Evolutionary conservation across 2,113 vertebrate genomes (phyloP).

Genomic region (Psephotus haematonotus): DNA sequence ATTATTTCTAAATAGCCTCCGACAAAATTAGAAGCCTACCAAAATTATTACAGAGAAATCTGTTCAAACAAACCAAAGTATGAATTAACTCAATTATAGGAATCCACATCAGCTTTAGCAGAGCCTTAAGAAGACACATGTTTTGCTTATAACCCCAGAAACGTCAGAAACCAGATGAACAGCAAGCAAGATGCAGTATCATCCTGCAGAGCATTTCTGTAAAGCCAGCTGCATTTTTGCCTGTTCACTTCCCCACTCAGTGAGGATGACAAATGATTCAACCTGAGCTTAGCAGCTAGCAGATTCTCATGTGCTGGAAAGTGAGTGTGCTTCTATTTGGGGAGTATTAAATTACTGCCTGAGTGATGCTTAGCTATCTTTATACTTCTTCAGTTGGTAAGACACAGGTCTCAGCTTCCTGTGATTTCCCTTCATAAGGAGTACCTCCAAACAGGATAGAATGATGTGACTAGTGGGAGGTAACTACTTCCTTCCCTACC

Average conservation of each 20-base stretch:
- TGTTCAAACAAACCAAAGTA: neutral
- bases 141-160: neutral
- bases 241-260: neutral
- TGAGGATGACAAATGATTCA: neutral
- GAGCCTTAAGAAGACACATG: accelerated
- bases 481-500: neutral
- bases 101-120: neutral
- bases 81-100: neutral
- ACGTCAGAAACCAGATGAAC: neutral
- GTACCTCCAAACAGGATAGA: neutral
- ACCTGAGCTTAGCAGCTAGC: neutral
- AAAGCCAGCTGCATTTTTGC: neutral
- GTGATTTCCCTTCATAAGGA: neutral
- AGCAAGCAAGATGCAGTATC: neutral
- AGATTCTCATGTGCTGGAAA: neutral
- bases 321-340: neutral
- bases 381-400: neutral
- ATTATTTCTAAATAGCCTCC: neutral
- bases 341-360: neutral
- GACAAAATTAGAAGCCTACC: neutral
- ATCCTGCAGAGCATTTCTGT: neutral
- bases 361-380: neutral
- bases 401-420: neutral
- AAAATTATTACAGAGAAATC: neutral
- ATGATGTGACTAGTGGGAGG: neutral